Evolutionary conservation across 2,113 vertebrate species (phyloP), one percentile per base, ranked within the genome.

Genomic region (Stigmatopora nigra): DNA sequence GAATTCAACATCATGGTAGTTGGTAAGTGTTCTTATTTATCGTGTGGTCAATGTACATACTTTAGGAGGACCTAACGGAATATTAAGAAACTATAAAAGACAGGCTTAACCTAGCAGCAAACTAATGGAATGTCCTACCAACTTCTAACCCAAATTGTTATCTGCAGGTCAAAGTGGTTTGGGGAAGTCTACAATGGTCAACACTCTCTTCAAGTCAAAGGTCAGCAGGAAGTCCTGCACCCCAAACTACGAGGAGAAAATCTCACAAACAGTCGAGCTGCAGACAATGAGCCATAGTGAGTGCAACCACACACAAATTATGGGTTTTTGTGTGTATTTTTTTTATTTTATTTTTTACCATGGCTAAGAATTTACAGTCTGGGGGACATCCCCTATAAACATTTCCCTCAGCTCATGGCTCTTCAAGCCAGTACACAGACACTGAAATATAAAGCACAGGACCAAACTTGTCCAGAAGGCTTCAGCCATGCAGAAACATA

Each of bases 1-100:
- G 94, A 98, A 82, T 98, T 99, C 79, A 98, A 99, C 89, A 90
- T 99, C 91, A 98, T 98, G 95, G 95, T 98, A 19, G 96, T 98
- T 36, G 96, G 96, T 97, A 82, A 93, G 95, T 77, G 1, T 55
- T 31, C 10, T 6, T 44, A 9, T 58, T 8, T n/a, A 10, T 38
- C 3, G 1, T 57, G 16, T 31, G 25, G 25, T 31, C 25, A 2
- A 31, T 31, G 25, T 31, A 31, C 25, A 31, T 31, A 31, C 25
- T 31, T 2, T 31, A 31, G 3, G 25, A 31, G 25, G 1, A 31
- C 25, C 3, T 31, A 31, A 31, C 25, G 1, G 25, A 31, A 2
- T 31, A 31, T 31, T 31, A 31, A 31, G 25, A 31, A 31, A 31
- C 25, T 3, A 31, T 31, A 31, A 31, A 31, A 31, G 25, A 31